Base-by-base conservation (phyloP, 2,113 vertebrate species). In the Apistogramma diplotaenia region DNA sequence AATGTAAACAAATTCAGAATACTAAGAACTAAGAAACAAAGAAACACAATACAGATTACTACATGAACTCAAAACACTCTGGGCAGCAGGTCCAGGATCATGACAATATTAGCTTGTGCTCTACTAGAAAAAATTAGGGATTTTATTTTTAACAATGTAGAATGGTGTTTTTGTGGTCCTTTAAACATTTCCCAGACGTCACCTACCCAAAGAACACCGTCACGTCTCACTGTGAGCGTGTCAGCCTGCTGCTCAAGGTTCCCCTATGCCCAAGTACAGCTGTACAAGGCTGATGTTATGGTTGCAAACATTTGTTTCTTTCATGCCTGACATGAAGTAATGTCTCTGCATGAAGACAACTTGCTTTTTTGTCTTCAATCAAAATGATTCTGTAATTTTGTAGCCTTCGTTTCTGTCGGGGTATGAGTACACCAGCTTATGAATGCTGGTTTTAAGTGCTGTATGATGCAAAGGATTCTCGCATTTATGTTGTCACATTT, bases 401-500 rank as follows among this genome's bases (percentile, higher is more conserved):
- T 70, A 37, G 6, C 13, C n/a, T 81, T 56, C 37, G 29, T 83
- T 76, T 71, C 31, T 33, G 49, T 59, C 27, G 67, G 40, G 56
- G 54, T 49, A 19, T 72, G 31, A 33, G 25, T 54, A 25, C 60
- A 35, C 33, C 33, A 59, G 65, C 2, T 25, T 5, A 13, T 25
- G 7, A 57, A 70, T 40, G 60, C 13, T 23, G 49, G 35, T 72
- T 83, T 67, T 74, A 74, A 79, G 58, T 76, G 65, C 49, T 2
- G 21, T 51, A 35, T 85, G 76, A 85, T 78, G 61, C 70, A 65
- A 61, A 3, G 3, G 13, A 72, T 40, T 31, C 80, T 81, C 61
- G 40, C 29, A n/a, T 87, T 87, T 81, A 79, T 79, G 54, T 70
- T 80, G 31, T 46, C 81, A 67, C 78, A 57, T 53, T 82, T 84